Evolutionary conservation across 2,113 vertebrate genomes (phyloP).

Genomic region (Heterocephalus glaber): DNA sequence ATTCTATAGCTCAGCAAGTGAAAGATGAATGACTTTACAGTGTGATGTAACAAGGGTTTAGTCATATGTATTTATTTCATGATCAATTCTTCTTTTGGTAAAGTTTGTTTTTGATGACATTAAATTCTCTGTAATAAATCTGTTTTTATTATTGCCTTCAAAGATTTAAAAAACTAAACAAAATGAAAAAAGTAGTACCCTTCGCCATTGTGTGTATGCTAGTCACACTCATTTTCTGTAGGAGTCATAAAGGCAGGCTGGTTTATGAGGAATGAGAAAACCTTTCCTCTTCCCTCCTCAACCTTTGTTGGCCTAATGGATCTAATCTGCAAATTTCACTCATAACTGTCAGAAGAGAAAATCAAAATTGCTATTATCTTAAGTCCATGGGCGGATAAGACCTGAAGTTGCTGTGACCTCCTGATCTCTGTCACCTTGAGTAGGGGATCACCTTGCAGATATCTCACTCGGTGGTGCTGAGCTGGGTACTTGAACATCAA

Average conservation of each 20-base stretch:
- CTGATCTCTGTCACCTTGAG: neutral
- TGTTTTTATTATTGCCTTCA: constrained; percentile 12
- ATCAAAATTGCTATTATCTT: neutral
- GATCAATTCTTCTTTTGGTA: neutral
- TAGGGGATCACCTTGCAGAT: neutral
- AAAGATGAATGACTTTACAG: constrained; percentile 41
- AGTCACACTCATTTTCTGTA: neutral
- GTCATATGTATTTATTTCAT: neutral
- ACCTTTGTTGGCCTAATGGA: neutral
- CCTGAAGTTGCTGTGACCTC: neutral
- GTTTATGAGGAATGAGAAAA: neutral
- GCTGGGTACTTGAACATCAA: neutral
- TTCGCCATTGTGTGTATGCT: constrained; percentile 2
- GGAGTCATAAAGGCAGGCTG: neutral
- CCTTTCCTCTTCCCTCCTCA: neutral
- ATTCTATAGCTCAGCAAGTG: neutral
- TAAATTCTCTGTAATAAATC: constrained; percentile 19
- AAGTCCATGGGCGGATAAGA: neutral
- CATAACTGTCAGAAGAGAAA: neutral
- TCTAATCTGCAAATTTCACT: neutral
- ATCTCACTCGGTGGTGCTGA: neutral
- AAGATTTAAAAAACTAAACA: neutral
- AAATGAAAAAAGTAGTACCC: neutral
- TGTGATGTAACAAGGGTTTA: neutral
- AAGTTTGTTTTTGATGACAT: neutral